These are phyloP conservation scores for Lucilia sericata DNA, from an alignment of 1,140 invertebrate species.

Conservation along the genomic window DNA sequence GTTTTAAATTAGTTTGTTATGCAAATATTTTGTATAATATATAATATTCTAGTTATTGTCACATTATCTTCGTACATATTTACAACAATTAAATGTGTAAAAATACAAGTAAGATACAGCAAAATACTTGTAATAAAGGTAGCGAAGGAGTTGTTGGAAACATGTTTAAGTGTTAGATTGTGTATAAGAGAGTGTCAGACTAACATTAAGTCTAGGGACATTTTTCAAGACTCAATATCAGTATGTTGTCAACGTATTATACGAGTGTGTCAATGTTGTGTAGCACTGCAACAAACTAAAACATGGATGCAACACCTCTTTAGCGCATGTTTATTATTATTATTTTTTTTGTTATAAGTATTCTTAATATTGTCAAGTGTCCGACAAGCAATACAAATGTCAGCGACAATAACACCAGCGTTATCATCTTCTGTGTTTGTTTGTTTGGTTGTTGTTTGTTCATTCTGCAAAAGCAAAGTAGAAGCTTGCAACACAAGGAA, in stretches of 20 bases:
- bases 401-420: conserved; percentile 36
- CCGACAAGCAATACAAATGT: conserved; percentile 43
- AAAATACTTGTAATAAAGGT: background rate
- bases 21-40: too few species aligned
- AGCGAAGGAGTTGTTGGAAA: conserved; percentile 6
- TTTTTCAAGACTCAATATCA: background rate
- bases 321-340: conserved; percentile 23
- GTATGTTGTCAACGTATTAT: background rate
- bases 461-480: background rate
- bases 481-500: background rate
- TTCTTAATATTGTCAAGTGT: conserved; percentile 42
- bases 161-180: conserved; percentile 10
- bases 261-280: background rate
- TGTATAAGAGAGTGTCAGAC: background rate
- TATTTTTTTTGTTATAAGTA: background rate
- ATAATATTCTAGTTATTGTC: background rate
- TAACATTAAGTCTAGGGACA: background rate
- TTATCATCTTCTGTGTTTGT: background rate
- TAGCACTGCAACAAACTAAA: background rate
- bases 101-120: background rate
- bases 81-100: background rate
- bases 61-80: background rate
- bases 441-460: too few species aligned
- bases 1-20: too few species aligned
- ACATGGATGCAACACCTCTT: conserved; percentile 38